Evolutionary conservation across 92 coral and sea anemone genomes (phyloP).

Genomic region (Virgularia gustaviana): DNA sequence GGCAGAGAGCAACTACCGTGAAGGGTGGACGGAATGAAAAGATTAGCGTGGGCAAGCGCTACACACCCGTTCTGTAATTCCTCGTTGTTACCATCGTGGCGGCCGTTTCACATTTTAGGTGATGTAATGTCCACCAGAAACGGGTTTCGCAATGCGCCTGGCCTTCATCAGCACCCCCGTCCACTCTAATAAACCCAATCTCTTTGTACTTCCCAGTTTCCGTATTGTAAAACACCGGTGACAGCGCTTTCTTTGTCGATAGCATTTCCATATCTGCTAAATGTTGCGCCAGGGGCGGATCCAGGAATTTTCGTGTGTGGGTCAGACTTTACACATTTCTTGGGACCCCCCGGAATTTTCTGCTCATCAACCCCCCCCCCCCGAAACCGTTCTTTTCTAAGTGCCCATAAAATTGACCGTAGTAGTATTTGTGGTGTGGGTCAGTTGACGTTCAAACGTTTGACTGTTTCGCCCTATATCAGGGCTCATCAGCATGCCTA

Average conservation of each 20-base stretch:
- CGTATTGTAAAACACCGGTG: slow-evolving; percentile 1
- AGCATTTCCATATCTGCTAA: slow-evolving; percentile 24
- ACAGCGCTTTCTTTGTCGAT: not conserved
- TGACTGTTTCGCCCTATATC: too few species aligned
- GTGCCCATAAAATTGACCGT: too few species aligned
- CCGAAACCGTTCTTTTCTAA: too few species aligned
- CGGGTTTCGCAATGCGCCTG: slow-evolving; percentile 15
- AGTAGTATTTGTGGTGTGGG: too few species aligned
- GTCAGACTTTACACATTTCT: too few species aligned
- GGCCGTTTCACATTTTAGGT: not conserved
- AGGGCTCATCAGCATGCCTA: too few species aligned
- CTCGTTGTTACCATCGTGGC: slow-evolving; percentile 13
- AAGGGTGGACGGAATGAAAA: slow-evolving; percentile 63
- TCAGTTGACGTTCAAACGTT: too few species aligned
- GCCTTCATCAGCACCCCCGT: slow-evolving; percentile 10
- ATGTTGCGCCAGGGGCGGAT: too few species aligned
- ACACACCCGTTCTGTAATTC: slow-evolving; percentile 56
- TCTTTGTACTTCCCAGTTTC: slow-evolving; percentile 4
- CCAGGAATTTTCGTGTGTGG: too few species aligned
- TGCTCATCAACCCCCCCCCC: too few species aligned
- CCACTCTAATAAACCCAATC: slow-evolving; percentile 12
- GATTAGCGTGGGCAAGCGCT: slow-evolving; percentile 54
- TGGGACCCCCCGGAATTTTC: too few species aligned
- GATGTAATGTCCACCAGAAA: slow-evolving; percentile 12
- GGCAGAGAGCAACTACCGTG: slow-evolving; percentile 43